Evolutionary conservation across 2,888 invertebrate genomes (phyloP).

Genomic region (Galerucella nymphaeae): DNA sequence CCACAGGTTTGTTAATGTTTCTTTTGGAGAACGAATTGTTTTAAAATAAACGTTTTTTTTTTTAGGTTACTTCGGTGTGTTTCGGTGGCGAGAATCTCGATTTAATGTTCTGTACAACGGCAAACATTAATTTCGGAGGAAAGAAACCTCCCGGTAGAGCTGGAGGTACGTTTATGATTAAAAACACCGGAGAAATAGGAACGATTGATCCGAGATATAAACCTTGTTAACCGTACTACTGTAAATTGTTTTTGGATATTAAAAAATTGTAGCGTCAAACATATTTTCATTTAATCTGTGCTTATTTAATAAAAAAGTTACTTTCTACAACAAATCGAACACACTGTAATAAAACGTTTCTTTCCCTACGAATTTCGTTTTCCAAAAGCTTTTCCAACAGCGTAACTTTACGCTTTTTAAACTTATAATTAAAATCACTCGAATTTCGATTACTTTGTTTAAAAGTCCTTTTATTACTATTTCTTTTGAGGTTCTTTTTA

Average conservation of each 20-base stretch:
- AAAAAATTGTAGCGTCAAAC: neutral
- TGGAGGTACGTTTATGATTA: constrained; percentile 23
- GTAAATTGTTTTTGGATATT: neutral
- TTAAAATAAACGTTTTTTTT: neutral
- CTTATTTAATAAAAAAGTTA: constrained; percentile 72
- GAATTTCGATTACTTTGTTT: constrained; percentile 45
- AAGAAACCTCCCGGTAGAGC: neutral
- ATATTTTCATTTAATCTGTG: neutral
- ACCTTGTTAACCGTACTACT: neutral
- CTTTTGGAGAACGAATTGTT: neutral
- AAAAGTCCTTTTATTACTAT: constrained; percentile 30
- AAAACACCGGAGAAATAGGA: constrained; percentile 17
- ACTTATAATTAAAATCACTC: constrained; percentile 49
- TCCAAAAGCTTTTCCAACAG: constrained; percentile 78
- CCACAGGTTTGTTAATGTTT: constrained; percentile 68
- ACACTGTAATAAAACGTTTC: constrained; percentile 89
- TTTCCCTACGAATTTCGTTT: constrained; percentile 84
- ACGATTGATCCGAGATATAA: constrained; percentile 12
- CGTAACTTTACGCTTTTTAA: constrained; percentile 65
- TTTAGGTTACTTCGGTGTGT: constrained; percentile 71
- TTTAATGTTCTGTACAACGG: constrained; percentile 69
- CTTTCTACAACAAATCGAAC: constrained; percentile 81
- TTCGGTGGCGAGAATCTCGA: constrained; percentile 76
- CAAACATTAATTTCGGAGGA: constrained; percentile 46
- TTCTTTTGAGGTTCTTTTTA: neutral